Percentiles rank a stretch among this genome's conserved stretches.
phyloP scores from a whole-genome alignment of 2,888 invertebrate genomes.

The Microdon myrmicae region DNA sequence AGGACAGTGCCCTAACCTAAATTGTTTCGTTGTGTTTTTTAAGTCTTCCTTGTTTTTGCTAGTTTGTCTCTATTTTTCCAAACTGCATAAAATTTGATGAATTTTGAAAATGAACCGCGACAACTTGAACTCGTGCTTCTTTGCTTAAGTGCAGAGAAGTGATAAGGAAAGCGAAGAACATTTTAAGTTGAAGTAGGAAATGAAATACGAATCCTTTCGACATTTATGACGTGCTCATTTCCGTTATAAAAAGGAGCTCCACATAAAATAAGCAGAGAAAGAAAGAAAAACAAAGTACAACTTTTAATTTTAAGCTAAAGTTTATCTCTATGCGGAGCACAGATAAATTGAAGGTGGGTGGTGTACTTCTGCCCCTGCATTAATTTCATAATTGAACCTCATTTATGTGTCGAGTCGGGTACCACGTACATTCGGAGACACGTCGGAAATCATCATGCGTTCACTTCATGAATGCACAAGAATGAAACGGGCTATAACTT shows the following conservation, averaged over 20 bases:
- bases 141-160: not conserved
- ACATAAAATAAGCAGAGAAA: too few species aligned
- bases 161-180: not conserved
- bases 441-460: too few species aligned
- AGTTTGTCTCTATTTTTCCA: not conserved
- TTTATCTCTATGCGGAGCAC: constrained; percentile 22
- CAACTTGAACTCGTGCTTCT: constrained; percentile 12
- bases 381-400: constrained; percentile 24
- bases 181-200: constrained; percentile 19
- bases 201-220: constrained; percentile 16
- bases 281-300: constrained; percentile 24
- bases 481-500: too few species aligned
- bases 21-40: too few species aligned
- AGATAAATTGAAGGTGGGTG: not conserved
- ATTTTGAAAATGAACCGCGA: constrained; percentile 17
- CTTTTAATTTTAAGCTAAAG: constrained; percentile 21
- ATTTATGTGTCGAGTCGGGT: too few species aligned
- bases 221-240: constrained; percentile 17
- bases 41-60: too few species aligned
- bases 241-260: too few species aligned
- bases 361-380: not conserved
- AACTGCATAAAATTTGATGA: constrained; percentile 5
- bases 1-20: constrained; percentile 9
- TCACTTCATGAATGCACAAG: too few species aligned
- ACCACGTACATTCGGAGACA: too few species aligned